A percentile compares a stretch with the other conserved stretches of the same genome.
Evolutionary conservation across 2,113 vertebrate species (phyloP).

Genomic region (Felis chaus): DNA sequence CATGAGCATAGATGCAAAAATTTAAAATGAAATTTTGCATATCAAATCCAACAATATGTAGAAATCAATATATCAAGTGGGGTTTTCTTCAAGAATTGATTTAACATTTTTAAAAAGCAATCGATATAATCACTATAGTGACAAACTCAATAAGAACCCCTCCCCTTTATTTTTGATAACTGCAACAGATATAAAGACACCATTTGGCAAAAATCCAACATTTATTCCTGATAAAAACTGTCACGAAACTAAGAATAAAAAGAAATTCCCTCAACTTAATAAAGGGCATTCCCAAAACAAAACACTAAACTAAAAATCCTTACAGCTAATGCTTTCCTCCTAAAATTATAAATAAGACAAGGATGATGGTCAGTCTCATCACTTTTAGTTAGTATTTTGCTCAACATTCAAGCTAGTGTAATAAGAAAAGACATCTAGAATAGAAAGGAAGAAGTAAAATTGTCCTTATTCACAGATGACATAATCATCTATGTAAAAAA

Average conservation of each 20-base stretch:
- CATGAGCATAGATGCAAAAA: not conserved
- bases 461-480: not conserved
- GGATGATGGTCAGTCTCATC: not conserved
- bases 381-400: not conserved
- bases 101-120: slow-evolving; percentile 8
- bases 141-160: not conserved
- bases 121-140: not conserved
- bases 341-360: not conserved
- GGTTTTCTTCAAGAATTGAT: not conserved
- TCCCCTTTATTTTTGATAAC: not conserved
- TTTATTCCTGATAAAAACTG: not conserved
- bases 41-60: not conserved
- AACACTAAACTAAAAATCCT: not conserved
- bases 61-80: not conserved
- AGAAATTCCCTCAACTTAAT: not conserved
- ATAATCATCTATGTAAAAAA: not conserved
- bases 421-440: not conserved
- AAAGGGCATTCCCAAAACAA: not conserved
- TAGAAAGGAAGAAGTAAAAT: not conserved
- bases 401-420: not conserved
- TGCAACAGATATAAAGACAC: not conserved
- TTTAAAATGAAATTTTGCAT: not conserved
- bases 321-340: not conserved
- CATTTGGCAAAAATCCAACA: not conserved
- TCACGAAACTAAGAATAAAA: not conserved